A percentile compares a stretch with the other conserved stretches of the same genome.
These are phyloP conservation scores for Pinna nobilis DNA, from an alignment of 1,140 invertebrate species.

Conservation along the genomic window DNA sequence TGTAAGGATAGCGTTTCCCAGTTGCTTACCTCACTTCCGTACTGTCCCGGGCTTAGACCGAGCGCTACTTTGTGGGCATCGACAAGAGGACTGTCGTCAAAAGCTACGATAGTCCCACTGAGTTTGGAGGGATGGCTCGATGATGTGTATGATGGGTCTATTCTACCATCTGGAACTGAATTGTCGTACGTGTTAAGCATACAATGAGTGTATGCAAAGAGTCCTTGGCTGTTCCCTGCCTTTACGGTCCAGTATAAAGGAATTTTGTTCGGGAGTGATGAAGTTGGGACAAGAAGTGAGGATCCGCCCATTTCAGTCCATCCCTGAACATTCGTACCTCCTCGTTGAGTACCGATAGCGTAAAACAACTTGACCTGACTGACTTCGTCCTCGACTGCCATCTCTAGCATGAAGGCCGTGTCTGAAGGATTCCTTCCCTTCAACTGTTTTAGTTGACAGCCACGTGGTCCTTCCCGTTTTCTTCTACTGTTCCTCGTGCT, in stretches of 20 bases:
- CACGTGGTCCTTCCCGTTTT: slow-evolving; percentile 15
- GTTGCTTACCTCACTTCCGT: slow-evolving; percentile 41
- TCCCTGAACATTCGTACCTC: slow-evolving; percentile 44
- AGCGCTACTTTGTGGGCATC: slow-evolving; percentile 28
- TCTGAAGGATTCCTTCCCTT: slow-evolving; percentile 37
- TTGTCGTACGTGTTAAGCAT: slow-evolving; percentile 46
- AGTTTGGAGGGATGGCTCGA: slow-evolving; percentile 50
- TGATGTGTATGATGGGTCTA: slow-evolving; percentile 35
- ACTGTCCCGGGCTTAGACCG: slow-evolving; percentile 41
- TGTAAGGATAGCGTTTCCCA: slow-evolving; percentile 39
- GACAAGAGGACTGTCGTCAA: slow-evolving; percentile 47
- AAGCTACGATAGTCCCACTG: slow-evolving; percentile 39
- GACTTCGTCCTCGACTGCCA: slow-evolving; percentile 35
- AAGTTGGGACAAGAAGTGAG: slow-evolving; percentile 32
- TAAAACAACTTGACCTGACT: slow-evolving; percentile 48
- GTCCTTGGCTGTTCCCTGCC: slow-evolving; percentile 47
- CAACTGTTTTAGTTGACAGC: slow-evolving; percentile 47
- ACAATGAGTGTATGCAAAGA: slow-evolving; percentile 27
- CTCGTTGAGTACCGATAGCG: slow-evolving; percentile 48
- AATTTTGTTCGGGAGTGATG: slow-evolving; percentile 36
- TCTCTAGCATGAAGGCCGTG: slow-evolving; percentile 51
- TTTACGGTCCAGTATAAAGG: slow-evolving; percentile 53
- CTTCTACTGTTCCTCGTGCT: slow-evolving; percentile 17
- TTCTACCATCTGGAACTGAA: slow-evolving; percentile 48
- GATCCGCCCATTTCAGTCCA: slow-evolving; percentile 52